Evolutionary conservation across 2,113 vertebrate species (phyloP).

Genomic region (Aptenodytes forsteri): DNA sequence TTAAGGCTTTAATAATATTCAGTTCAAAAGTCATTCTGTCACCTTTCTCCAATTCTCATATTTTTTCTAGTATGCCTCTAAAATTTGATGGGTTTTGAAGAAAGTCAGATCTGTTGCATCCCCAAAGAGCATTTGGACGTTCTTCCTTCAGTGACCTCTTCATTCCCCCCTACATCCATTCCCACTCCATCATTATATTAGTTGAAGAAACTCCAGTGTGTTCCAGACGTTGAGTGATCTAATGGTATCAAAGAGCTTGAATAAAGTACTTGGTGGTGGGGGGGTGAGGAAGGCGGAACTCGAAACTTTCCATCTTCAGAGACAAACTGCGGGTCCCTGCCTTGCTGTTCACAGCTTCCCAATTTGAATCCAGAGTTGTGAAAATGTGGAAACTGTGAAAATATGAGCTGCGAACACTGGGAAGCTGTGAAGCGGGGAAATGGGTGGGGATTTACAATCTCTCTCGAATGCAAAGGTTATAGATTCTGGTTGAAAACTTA

Average conservation of each 20-base stretch:
- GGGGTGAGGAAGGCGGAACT: neutral
- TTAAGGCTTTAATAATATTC: neutral
- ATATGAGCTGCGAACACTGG: slow-evolving; percentile 38
- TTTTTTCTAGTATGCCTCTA: neutral
- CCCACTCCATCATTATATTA: neutral
- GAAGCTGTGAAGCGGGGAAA: neutral
- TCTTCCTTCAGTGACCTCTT: neutral
- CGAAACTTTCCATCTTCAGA: neutral
- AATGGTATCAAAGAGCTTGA: neutral
- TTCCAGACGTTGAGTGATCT: slow-evolving; percentile 4
- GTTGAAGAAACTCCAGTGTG: neutral
- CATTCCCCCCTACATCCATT: neutral
- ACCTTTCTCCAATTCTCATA: neutral
- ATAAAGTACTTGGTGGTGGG: neutral
- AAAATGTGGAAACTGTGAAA: slow-evolving; percentile 52
- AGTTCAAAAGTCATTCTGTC: neutral
- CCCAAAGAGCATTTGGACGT: neutral
- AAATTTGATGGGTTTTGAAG: neutral
- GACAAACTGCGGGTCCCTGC: neutral
- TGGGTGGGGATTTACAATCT: neutral
- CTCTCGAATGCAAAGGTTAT: slow-evolving; percentile 1
- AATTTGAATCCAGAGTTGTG: slow-evolving; percentile 38
- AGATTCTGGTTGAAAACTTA: neutral
- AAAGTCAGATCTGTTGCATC: neutral
- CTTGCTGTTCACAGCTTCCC: slow-evolving; percentile 40